phyloP scores from a whole-genome alignment of 2,888 invertebrate genomes.

The Dasypolia templi region DNA sequence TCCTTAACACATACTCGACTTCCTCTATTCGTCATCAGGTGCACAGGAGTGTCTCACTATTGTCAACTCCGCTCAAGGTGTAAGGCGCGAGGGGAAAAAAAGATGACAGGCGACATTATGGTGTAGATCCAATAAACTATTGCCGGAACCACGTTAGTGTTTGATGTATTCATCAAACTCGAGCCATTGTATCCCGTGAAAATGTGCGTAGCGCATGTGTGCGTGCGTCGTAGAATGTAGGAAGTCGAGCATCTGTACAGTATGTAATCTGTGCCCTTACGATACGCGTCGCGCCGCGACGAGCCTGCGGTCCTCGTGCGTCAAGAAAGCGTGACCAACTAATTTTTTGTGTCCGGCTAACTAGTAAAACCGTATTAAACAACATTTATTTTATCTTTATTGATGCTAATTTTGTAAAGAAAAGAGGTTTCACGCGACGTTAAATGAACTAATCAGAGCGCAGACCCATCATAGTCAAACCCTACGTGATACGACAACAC shows the following conservation, averaged over 20 bases:
- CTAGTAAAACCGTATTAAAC: constrained; percentile 8
- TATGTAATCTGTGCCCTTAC: constrained; percentile 60
- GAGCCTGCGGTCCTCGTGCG: constrained; percentile 59
- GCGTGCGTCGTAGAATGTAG: constrained; percentile 31
- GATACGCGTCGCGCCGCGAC: constrained; percentile 53
- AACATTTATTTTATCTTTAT: not conserved
- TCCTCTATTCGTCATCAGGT: constrained; percentile 23
- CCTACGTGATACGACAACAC: constrained; percentile 79
- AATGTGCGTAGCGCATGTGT: constrained; percentile 27
- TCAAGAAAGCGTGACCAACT: constrained; percentile 55
- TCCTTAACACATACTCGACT: constrained; percentile 42
- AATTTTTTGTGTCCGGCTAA: constrained; percentile 46
- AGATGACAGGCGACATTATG: not conserved
- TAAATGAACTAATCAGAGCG: constrained; percentile 65
- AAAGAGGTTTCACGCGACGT: constrained; percentile 21
- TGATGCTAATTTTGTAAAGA: not conserved
- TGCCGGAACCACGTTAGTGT: not conserved
- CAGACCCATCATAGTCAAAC: constrained; percentile 70
- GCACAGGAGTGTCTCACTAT: not conserved
- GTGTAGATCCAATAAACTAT: not conserved
- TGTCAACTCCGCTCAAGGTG: constrained; percentile 3
- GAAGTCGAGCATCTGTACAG: constrained; percentile 42
- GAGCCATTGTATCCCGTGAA: not conserved
- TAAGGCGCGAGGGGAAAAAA: not conserved
- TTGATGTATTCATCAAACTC: not conserved